phyloP scores from a whole-genome alignment of 2,888 invertebrate species.

The Phragmatobia fuliginosa region DNA sequence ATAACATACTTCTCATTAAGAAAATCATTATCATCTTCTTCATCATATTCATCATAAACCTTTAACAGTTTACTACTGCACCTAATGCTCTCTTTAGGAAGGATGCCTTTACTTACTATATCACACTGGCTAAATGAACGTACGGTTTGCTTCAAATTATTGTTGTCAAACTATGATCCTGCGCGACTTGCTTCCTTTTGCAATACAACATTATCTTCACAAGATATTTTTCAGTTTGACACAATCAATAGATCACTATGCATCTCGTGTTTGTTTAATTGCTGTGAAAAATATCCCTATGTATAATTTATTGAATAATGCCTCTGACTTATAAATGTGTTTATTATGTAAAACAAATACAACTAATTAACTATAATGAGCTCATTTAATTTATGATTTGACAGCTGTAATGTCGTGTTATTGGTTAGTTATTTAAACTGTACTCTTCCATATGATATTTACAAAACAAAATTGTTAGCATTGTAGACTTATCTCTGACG shows the following conservation, averaged over 20 bases:
- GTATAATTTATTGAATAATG: conserved; percentile 37
- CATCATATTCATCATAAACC: too few species aligned
- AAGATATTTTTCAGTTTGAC: background rate
- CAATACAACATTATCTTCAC: background rate
- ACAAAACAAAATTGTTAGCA: background rate
- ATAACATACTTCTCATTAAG: too few species aligned
- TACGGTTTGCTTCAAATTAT: too few species aligned
- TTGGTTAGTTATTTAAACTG: conserved; percentile 23
- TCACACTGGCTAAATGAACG: too few species aligned
- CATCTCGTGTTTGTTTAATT: conserved; percentile 25
- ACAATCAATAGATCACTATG: conserved; percentile 5
- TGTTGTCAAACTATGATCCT: too few species aligned
- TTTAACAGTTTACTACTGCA: too few species aligned
- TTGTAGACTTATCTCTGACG: too few species aligned
- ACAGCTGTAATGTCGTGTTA: conserved; percentile 39
- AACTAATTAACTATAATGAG: conserved; percentile 42
- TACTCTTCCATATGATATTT: conserved; percentile 22
- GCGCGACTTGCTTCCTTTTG: too few species aligned
- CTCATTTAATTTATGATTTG: conserved; percentile 35
- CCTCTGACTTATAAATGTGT: conserved; percentile 29
- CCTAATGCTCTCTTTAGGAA: too few species aligned
- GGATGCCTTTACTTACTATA: too few species aligned
- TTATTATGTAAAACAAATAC: conserved; percentile 45
- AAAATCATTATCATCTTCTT: too few species aligned
- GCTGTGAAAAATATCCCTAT: conserved; percentile 27